Evolutionary conservation across 2,888 invertebrate genomes (phyloP).

Genomic region (Diarsia dahlii): DNA sequence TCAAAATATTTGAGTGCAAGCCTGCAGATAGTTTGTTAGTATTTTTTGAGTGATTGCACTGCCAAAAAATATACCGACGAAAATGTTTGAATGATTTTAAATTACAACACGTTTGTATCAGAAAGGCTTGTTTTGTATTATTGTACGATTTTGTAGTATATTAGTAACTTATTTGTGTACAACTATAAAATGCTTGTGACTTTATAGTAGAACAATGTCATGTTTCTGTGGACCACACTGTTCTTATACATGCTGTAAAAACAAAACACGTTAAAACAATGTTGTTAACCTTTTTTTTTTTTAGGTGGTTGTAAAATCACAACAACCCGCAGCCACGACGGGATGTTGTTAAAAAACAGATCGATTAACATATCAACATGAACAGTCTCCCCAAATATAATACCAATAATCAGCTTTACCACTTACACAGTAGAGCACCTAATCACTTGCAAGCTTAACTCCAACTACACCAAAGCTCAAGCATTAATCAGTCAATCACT

Average conservation of each 20-base stretch:
- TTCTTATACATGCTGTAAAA: background rate
- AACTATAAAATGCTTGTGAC: too few relatives aligned
- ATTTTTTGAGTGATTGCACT: background rate
- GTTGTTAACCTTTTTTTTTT: too few relatives aligned
- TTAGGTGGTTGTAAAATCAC: too few relatives aligned
- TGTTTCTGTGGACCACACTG: background rate
- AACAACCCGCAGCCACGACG: too few relatives aligned
- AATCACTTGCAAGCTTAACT: background rate
- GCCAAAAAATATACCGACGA: background rate
- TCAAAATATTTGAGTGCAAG: background rate
- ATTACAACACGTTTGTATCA: background rate
- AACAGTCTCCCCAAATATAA: background rate
- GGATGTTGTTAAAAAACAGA: background rate
- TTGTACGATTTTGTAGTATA: too few relatives aligned
- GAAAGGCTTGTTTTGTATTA: too few relatives aligned
- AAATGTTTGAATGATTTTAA: background rate
- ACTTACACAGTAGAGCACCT: background rate
- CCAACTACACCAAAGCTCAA: background rate
- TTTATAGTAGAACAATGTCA: too few relatives aligned
- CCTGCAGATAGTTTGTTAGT: background rate
- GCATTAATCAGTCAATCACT: constrained; percentile 25
- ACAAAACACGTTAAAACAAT: background rate
- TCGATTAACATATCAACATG: background rate
- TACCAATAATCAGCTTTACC: background rate
- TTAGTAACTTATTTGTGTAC: too few relatives aligned